Conservation (phyloP, 2,113 vertebrate species). For the Danionella cerebrum region DNA sequence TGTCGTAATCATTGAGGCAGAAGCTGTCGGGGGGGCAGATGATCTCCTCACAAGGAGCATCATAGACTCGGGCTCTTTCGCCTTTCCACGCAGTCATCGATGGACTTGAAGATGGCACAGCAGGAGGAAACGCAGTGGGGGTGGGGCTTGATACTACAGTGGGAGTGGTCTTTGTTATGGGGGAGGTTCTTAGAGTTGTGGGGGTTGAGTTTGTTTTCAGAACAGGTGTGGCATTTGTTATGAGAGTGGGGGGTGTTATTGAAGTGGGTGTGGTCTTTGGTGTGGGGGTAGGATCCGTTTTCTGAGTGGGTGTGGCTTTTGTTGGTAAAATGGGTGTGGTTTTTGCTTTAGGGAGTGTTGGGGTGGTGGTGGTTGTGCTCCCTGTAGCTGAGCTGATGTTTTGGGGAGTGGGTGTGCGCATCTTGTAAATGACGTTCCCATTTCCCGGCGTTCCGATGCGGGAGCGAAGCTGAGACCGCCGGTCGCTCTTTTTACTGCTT, state of each 20-base stretch:
- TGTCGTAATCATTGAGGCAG: conserved; percentile 78
- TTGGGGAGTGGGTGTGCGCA: conserved; percentile 41
- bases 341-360: background rate
- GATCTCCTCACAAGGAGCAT: conserved; percentile 75
- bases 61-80: conserved; percentile 54
- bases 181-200: background rate
- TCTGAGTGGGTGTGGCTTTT: too few species aligned
- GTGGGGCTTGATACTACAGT: background rate
- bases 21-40: conserved; percentile 84
- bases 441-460: conserved; percentile 47
- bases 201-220: conserved; percentile 32
- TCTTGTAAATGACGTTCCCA: conserved; percentile 53
- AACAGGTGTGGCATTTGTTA: too few species aligned
- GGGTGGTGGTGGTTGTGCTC: conserved; percentile 1
- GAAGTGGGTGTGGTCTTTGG: too few species aligned
- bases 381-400: conserved; percentile 29
- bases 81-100: conserved; percentile 42
- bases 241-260: too few species aligned
- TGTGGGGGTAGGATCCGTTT: too few species aligned
- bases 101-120: conserved; percentile 19
- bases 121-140: background rate
- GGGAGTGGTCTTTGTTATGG: background rate
- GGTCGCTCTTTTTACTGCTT: conserved; percentile 58
- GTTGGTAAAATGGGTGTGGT: conserved; percentile 39
- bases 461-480: conserved; percentile 70